Percentiles rank a stretch among this genome's conserved stretches.
Conservation (phyloP, 1,140 invertebrate species). For the Pseudomyrmex gracilis region DNA sequence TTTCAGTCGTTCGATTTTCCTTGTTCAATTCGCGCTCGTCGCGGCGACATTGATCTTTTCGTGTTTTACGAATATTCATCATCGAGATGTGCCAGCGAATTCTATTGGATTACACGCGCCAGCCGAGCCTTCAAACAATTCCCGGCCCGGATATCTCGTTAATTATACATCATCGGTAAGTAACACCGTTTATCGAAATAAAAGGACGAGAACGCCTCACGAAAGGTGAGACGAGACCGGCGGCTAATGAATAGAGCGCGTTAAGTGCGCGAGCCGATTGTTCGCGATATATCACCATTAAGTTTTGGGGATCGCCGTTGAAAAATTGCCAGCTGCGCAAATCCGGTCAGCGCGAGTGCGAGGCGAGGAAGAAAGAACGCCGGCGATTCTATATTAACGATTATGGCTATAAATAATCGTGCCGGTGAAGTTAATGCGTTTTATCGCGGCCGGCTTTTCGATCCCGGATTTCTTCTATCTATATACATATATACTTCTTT, state of each 20-base stretch:
- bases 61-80: conserved; percentile 48
- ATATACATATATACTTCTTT: neutral
- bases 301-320: conserved; percentile 27
- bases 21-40: neutral
- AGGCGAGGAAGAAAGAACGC: neutral
- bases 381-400: conserved; percentile 38
- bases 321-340: conserved; percentile 35
- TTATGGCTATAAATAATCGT: conserved; percentile 49
- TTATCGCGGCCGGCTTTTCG: conserved; percentile 22
- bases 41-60: conserved; percentile 12
- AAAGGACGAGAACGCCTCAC: conserved; percentile 28
- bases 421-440: conserved; percentile 2
- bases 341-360: neutral
- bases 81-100: conserved; percentile 36
- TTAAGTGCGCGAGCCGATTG: conserved; percentile 53
- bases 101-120: conserved; percentile 53
- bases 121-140: conserved; percentile 50
- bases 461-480: conserved; percentile 41
- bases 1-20: conserved; percentile 8
- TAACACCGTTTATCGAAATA: conserved; percentile 51
- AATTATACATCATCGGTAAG: conserved; percentile 60
- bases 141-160: conserved; percentile 42
- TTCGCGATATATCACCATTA: conserved; percentile 50
- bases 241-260: conserved; percentile 36
- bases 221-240: conserved; percentile 14